Conservation (phyloP, 2,113 vertebrate species). For the Zeus faber region DNA sequence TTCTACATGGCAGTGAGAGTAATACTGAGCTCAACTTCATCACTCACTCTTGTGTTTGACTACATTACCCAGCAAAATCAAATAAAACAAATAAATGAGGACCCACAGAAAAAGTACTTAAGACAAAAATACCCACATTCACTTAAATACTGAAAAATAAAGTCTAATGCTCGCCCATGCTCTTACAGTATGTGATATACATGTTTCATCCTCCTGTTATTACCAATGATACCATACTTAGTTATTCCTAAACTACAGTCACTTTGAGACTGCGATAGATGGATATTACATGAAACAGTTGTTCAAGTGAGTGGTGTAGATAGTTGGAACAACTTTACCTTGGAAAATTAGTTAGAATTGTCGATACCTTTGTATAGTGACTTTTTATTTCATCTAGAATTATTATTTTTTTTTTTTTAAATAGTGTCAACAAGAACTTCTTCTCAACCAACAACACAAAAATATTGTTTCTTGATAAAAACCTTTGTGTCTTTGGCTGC, state of each 20-base stretch:
- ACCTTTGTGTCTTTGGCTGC: neutral
- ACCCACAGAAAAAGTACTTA: conserved; percentile 47
- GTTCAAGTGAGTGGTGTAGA: conserved; percentile 3
- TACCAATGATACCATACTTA: neutral
- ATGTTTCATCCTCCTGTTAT: neutral
- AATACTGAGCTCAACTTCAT: conserved; percentile 32
- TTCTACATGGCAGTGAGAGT: conserved; percentile 57
- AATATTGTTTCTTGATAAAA: neutral
- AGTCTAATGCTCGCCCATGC: conserved; percentile 13
- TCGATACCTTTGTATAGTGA: no score
- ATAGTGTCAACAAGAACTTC: neutral
- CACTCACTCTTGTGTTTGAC: conserved; percentile 26
- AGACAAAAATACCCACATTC: conserved; percentile 43
- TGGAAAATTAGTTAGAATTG: neutral
- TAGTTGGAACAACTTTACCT: neutral
- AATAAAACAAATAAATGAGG: conserved; percentile 33
- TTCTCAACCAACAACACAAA: neutral
- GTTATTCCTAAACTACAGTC: no score
- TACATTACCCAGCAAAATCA: conserved; percentile 61
- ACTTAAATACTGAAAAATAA: conserved; percentile 43
- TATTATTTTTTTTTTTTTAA: neutral
- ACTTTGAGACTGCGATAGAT: conserved; percentile 21
- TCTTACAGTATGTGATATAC: conserved; percentile 30
- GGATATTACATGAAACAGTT: conserved; percentile 16
- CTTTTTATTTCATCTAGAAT: no score